Evolutionary conservation across 2,113 vertebrate genomes (phyloP).

Genomic region (Piliocolobus tephrosceles): DNA sequence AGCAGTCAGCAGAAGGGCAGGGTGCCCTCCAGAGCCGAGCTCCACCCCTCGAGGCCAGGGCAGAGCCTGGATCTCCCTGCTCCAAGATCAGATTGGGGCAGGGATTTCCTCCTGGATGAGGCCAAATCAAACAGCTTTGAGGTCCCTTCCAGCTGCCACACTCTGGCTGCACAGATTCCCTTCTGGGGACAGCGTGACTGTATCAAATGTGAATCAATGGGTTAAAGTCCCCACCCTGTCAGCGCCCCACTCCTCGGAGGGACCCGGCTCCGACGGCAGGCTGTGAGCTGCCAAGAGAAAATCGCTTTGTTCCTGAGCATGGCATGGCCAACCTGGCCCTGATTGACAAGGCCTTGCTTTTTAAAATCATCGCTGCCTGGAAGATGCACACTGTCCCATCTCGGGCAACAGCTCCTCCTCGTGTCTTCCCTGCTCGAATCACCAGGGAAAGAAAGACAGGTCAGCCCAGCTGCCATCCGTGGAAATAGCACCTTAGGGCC

Average conservation of each 20-base stretch:
- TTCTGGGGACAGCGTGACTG: neutral
- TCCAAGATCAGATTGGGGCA: neutral
- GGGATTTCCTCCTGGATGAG: neutral
- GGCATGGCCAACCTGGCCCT: neutral
- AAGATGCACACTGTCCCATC: fast-evolving
- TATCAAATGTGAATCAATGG: slow-evolving; percentile 49
- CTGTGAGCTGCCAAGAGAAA: neutral
- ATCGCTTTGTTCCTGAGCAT: neutral
- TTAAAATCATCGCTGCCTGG: neutral
- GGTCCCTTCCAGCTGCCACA: slow-evolving; percentile 6
- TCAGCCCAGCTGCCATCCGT: fast-evolving
- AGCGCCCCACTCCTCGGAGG: neutral
- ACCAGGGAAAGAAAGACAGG: neutral
- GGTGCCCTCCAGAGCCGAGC: neutral
- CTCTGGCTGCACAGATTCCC: neutral
- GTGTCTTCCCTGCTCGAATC: neutral
- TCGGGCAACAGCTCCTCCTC: neutral
- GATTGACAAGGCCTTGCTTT: neutral
- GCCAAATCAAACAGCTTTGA: neutral
- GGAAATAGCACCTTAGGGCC: fast-evolving
- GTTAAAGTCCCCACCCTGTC: neutral
- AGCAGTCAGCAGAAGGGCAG: neutral
- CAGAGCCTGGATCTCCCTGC: neutral
- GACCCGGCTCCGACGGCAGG: neutral
- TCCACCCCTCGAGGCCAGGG: neutral